Evolutionary conservation across 1,140 invertebrate genomes (phyloP).

Genomic region (Stegodyphus mimosarum): DNA sequence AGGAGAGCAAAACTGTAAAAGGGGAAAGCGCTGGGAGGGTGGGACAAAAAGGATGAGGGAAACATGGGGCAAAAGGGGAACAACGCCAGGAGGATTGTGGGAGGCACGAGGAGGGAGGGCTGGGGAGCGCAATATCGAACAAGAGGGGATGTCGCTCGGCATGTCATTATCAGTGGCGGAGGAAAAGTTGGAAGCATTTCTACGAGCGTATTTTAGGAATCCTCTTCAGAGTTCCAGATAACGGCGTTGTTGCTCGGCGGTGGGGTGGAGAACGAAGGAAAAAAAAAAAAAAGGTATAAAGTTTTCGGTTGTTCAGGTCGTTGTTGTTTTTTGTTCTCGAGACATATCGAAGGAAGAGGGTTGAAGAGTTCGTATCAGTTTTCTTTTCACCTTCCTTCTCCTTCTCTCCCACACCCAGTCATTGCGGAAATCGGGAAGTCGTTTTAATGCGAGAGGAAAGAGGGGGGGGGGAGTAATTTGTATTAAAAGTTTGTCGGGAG

Average conservation of each 20-base stretch:
- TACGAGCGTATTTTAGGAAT: background rate
- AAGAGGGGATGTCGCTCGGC: slow-evolving; percentile 33
- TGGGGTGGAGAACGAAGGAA: background rate
- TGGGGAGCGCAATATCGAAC: slow-evolving; percentile 8
- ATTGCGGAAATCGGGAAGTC: no score
- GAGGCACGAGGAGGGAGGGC: background rate
- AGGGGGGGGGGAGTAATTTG: no score
- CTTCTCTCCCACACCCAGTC: background rate
- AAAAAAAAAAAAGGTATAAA: background rate
- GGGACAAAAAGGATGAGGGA: background rate
- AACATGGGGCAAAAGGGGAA: slow-evolving; percentile 13
- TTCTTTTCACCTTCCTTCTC: background rate
- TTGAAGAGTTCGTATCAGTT: background rate
- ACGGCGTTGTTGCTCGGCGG: background rate
- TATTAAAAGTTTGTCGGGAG: no score
- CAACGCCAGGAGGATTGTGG: background rate
- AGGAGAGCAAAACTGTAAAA: background rate
- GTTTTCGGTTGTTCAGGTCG: background rate
- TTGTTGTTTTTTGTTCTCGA: background rate
- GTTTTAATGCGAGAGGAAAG: no score
- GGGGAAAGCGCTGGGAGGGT: background rate
- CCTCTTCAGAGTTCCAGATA: background rate
- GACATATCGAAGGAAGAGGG: background rate
- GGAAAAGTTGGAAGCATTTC: slow-evolving; percentile 22
- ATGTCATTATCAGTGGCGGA: slow-evolving; percentile 39